Conservation (phyloP, 2,797 vertebrate genomes). For the Pachyuromys duprasi region DNA sequence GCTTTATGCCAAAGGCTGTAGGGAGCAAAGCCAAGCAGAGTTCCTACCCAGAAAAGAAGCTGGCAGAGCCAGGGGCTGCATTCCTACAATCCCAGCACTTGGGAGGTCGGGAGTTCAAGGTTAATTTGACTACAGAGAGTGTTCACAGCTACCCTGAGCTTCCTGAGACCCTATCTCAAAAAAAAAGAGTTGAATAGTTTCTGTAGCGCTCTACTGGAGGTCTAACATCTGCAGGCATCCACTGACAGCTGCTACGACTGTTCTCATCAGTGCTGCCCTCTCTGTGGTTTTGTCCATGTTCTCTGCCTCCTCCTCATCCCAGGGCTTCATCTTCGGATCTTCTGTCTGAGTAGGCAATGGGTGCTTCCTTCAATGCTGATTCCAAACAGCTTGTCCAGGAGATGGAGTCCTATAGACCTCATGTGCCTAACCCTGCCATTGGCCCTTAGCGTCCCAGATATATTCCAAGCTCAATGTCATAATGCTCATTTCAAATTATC, state of each 20-base stretch:
- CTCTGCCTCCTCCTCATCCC: background rate
- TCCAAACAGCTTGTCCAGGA: background rate
- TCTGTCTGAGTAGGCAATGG: accelerated
- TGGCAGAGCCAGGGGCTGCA: too few species aligned
- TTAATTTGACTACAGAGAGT: background rate
- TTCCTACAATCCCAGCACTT: background rate
- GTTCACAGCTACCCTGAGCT: background rate
- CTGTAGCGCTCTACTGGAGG: background rate
- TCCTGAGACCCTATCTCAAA: background rate
- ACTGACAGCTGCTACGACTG: background rate
- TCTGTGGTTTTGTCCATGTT: background rate
- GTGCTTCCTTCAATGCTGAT: background rate
- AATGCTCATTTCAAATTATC: constrained; percentile 14
- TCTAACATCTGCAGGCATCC: too few species aligned
- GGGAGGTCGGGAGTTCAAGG: background rate
- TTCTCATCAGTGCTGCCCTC: background rate
- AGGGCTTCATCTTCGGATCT: background rate
- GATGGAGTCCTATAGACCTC: background rate
- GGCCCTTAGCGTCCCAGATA: background rate
- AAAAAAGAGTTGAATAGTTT: background rate
- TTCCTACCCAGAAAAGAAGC: background rate
- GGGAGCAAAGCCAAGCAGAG: background rate
- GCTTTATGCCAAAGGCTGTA: background rate
- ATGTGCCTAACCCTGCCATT: background rate
- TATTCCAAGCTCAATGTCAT: too few species aligned